Base-by-base conservation (phyloP, 2,888 invertebrate species). In the Lathronympha strigana region DNA sequence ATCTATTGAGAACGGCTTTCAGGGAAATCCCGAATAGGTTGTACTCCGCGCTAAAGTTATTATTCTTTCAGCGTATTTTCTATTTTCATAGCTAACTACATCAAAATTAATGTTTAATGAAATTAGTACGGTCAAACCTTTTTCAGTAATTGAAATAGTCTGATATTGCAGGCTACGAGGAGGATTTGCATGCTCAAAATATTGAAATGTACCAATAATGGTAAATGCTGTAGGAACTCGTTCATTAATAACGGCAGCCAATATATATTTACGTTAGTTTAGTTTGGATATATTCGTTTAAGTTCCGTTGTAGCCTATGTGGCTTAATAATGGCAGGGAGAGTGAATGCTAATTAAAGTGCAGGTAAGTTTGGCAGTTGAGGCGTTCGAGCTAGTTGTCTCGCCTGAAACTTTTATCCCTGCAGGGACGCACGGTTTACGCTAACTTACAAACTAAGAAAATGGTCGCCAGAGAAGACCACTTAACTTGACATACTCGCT, bases 1-100 rank as follows among this genome's bases (percentile, higher is more conserved):
- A 88, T 87, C 90, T 87, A 91, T 92, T 90, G 92, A 91, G 87
- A 84, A 82, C 84, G 90, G 91, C 90, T 92, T 90, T 91, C 83
- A 86, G 81, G 87, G 81, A 90, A 89, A 91, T 90, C 88, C 85
- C 86, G 81, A 86, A 88, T 88, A 87, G 89, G 82, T 87, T 84
- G 87, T 86, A 88, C 84, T 81, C 84, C 78, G 76, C 73, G 78
- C 79, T 81, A 81, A 81, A 81, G 78, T 83, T 88, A 86, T 86
- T 89, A 85, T 82, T 77, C 75, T 77, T 80, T 76, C 72, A 81
- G 75, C 78, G 77, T 81, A 81, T 83, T 83, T 85, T 80, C 79
- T 79, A 77, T 77, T 76, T 81, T 82, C 77, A 76, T 77, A 76
- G 72, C 73, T 75, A 74, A 74, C 75, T 76, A 73, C 72, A 70